Base-by-base conservation (phyloP, 2,797 vertebrate genomes). In the Anas georgica region DNA sequence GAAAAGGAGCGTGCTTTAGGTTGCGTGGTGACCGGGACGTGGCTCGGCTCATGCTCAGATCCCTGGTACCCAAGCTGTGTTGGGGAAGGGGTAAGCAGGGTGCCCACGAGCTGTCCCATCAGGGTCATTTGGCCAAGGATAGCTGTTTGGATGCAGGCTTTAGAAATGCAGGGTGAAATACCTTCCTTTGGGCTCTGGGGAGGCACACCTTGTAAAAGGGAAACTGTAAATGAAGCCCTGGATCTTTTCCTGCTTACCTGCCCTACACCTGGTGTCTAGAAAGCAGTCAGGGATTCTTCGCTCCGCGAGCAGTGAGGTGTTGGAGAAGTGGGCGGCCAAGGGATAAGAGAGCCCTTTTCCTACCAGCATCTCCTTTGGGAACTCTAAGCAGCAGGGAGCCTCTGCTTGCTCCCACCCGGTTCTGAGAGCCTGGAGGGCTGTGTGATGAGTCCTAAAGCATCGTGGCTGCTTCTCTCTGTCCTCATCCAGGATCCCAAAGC, bases 291-390 rank as follows among this genome's bases (percentile, higher is more conserved):
- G 28, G 22, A 21, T 83, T 81, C 37, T 91, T 48, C 54, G 33
- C 52, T 80, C 33, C 0, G 0, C 35, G 50, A 35, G 28, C 8
- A 13, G 15, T 45, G 52, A 69, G 11, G 9, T 39, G 18, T n/a
- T 46, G 16, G 35, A 70, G 33, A 17, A 86, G 56, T 7, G 6
- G 37, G 62, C 29, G 63, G 1, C 5, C 29, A 29, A 54, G 69
- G 25, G 23, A 15, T 4, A 25, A 82, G 73, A 45, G 35, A 68
- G 17, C 58, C 29, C 21, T 59, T 74, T 46, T 52, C 41, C 31
- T 37, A 0, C 50, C 35, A 31, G 60, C n/a, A 23, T 25, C 0
- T 3, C 41, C 78, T 50, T 33, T 31, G 33, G 0, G 3, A 50
- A 54, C 62, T 56, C 26, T 48, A 16, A 81, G 50, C 67, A 88